Evolutionary conservation across 2,888 invertebrate species (phyloP).

Genomic region (Eristalinus aeneus): DNA sequence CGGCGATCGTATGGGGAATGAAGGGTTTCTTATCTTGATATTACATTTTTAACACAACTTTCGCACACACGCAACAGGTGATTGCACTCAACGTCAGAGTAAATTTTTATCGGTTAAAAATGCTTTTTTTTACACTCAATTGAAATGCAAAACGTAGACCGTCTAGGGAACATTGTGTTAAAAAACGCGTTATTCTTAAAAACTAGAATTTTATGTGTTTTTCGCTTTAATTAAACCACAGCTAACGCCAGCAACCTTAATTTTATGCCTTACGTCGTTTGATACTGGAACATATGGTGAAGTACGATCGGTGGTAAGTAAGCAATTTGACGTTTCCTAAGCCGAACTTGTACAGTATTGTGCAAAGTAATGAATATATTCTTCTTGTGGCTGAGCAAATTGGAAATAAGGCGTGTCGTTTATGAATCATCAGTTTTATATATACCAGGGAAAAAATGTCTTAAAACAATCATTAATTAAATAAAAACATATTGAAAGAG

Average conservation of each 20-base stretch:
- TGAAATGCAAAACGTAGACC: not conserved
- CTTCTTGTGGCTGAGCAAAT: no score
- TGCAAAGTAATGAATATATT: not conserved
- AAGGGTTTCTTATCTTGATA: not conserved
- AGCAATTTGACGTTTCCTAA: constrained; percentile 20
- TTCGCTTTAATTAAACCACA: not conserved
- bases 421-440: no score
- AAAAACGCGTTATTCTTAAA: not conserved
- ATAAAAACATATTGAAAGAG: no score
- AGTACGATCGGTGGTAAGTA: constrained; percentile 17
- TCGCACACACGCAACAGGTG: constrained; percentile 35
- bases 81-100: not conserved
- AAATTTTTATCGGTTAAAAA: not conserved
- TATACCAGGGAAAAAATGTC: no score
- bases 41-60: not conserved
- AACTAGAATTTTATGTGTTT: not conserved
- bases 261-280: constrained; percentile 19
- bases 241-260: constrained; percentile 20
- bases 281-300: constrained; percentile 25
- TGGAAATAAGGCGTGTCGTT: no score
- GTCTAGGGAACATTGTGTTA: not conserved
- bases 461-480: no score
- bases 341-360: constrained; percentile 23
- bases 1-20: not conserved
- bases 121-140: not conserved